These are phyloP conservation scores for Nasalis larvatus DNA, from an alignment of 2,113 vertebrate species.

Conservation along the genomic window DNA sequence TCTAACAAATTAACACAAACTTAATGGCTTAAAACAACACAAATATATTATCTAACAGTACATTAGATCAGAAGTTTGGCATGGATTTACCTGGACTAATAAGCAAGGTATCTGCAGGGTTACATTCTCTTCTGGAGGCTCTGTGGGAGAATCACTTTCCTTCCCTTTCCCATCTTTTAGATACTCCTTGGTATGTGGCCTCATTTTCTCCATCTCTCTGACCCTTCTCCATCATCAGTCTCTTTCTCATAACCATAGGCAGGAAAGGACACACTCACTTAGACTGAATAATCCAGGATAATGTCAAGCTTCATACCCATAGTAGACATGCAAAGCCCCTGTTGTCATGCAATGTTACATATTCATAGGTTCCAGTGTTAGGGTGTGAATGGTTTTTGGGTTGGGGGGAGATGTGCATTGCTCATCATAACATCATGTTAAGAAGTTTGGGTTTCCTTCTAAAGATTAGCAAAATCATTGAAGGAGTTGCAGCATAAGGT, in stretches of 20 bases:
- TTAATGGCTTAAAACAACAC: background rate
- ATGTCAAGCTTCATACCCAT: background rate
- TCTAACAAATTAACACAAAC: background rate
- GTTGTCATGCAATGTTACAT: background rate
- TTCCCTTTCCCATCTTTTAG: background rate
- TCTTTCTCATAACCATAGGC: background rate
- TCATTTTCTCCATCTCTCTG: background rate
- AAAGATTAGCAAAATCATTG: background rate
- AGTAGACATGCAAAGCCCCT: background rate
- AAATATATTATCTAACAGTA: background rate
- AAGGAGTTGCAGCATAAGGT: background rate
- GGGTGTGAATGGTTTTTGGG: too few relatives aligned
- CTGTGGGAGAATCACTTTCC: too few relatives aligned
- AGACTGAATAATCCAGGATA: background rate
- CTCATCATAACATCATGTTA: background rate
- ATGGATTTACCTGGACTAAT: background rate
- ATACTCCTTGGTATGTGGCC: background rate
- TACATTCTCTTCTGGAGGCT: background rate
- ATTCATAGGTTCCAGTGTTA: too few relatives aligned
- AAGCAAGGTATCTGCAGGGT: background rate
- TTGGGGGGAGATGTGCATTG: rapidly evolving
- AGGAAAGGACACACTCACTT: background rate
- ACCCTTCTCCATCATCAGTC: background rate
- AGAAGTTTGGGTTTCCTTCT: background rate
- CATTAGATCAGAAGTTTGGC: background rate